Base-by-base conservation (phyloP, 2,797 vertebrate species). In the Acrossocheilus fasciatus region DNA sequence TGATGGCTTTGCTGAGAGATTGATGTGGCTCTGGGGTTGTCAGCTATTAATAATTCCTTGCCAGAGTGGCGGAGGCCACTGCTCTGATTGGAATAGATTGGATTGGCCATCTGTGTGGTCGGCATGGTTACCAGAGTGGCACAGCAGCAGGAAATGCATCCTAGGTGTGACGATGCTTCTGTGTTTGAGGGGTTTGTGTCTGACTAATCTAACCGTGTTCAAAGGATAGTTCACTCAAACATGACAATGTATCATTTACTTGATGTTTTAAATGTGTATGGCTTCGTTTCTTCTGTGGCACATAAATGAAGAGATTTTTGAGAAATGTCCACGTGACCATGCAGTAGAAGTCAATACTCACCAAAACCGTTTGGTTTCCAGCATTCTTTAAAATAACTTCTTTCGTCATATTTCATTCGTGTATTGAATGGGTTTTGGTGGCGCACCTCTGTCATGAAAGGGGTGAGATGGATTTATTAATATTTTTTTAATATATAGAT, bases 1-100 rank as follows among this genome's bases (percentile, higher is more conserved):
- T 54, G 50, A 81, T 36, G 47, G 59, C 62, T 78, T 77, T 81
- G 75, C 54, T 84, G 85, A 50, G 86, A 88, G 85, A 87, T 87
- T 87, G 86, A 89, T 89, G 86, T 57, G 41, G 54, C 82, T 85
- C 83, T 64, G 43, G 84, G 75, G 82, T 54, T 81, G 69, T 81
- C 23, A 2, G 54, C 83, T 87, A 89, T 87, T 87, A 89, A 87
- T 89, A 89, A 87, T 85, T 85, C 78, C 26, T 68, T 34, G 70
- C 74, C 68, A 80, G 83, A 81, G 82, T 62, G 26, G 45, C 43
- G 11, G 73, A 57, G 43, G 82, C 84, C 81, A 76, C 84, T 57
- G 43, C 54, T 81, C 79, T 83, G 85, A 88, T 87, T 81, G 79
- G 62, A 87, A 85, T 81, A 68, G 89, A 90, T 88, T 70, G 69